Evolutionary conservation across 2,113 vertebrate species (phyloP), one percentile per base, ranked within the genome.

Genomic region (Tonatia bakeri): DNA sequence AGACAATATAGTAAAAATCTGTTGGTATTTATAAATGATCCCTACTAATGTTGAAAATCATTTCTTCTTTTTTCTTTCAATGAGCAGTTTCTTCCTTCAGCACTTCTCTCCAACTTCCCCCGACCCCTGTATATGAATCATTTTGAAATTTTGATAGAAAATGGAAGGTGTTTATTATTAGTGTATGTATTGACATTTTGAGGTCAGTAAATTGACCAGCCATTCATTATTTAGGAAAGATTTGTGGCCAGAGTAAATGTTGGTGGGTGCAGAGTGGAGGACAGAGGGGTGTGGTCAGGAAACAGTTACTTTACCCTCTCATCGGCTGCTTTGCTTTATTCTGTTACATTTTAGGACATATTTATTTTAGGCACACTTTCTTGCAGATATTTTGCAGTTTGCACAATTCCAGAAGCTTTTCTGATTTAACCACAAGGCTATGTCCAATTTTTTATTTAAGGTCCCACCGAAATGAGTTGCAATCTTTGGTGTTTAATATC

Each of bases 331-430:
- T 50, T 92, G 17, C 77, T 96, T 94, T 59, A 64, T 84, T 73
- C 90, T 95, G 83, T 95, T 94, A 28, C 80, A 40, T 88, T 93
- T 98, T 95, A 69, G 64, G 94, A 91, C 89, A 91, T 61, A 45
- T 67, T 82, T 4, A 77, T 94, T 96, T 15, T 47, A 80, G 80
- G 65, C 85, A 93, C 0, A 5, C 61, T 76, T 97, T 95, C 90
- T 96, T 95, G 95, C 82, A 80, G 75, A 73, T 94, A 97, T 94
- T 93, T 85, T 95, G 8, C 7, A 97, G 94, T 97, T 98, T 97
- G 96, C 96, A 97, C 94, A 97, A 94, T 95, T 97, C 95, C 89
- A 97, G 97, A 97, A 97, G 97, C 96, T 97, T 96, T 95, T 97
- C 96, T 81, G 92, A 45, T 95, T 97, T 97, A 98, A 98, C 98